Conservation (phyloP, 2,888 invertebrate species). For the Chrysolina haemoptera region DNA sequence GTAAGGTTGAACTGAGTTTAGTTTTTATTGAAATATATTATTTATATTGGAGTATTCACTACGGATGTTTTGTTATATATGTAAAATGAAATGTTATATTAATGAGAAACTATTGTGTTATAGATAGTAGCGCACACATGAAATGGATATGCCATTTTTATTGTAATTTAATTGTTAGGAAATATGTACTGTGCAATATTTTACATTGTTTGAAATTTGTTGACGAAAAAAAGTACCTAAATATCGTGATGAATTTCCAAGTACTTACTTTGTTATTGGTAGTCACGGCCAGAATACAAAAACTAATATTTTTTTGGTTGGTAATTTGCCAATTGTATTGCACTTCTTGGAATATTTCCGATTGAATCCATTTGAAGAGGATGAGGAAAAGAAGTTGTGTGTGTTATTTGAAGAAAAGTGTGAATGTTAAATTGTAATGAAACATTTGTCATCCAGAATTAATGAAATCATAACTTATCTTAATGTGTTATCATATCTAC, state of each 20-base stretch:
- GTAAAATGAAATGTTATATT: background rate
- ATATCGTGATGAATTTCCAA: background rate
- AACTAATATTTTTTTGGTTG: no score
- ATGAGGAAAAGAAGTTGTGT: no score
- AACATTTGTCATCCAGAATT: background rate
- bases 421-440: no score
- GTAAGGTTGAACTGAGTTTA: slow-evolving; percentile 65
- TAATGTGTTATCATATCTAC: background rate
- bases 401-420: no score
- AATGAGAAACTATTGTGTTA: background rate
- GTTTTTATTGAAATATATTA: background rate
- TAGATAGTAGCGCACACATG: background rate
- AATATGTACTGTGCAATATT: background rate
- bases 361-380: no score
- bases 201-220: background rate
- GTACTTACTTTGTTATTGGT: no score
- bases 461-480: background rate
- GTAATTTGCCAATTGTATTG: no score
- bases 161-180: background rate
- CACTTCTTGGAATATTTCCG: no score
- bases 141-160: background rate
- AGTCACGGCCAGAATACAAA: no score
- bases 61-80: background rate
- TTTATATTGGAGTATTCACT: background rate
- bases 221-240: no score